phyloP scores from a whole-genome alignment of 1,140 invertebrate genomes.

The Branchinecta lynchi region DNA sequence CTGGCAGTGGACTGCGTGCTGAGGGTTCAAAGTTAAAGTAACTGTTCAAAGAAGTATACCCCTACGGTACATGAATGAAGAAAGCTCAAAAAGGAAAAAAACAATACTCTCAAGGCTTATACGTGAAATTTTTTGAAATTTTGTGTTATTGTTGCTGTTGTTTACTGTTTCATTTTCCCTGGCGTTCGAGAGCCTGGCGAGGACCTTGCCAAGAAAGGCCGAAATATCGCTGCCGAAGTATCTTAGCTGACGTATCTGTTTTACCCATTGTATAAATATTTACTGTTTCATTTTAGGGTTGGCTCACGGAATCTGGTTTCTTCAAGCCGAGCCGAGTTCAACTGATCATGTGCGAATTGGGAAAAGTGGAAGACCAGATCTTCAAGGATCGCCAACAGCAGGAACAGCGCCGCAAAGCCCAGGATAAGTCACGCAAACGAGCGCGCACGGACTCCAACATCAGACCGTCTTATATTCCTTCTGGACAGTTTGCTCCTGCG shows the following conservation, averaged over 20 bases:
- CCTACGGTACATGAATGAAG: too few species aligned
- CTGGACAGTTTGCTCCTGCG: conserved; percentile 56
- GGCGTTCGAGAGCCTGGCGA: too few species aligned
- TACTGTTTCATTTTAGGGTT: conserved; percentile 49
- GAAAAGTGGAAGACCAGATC: conserved; percentile 91
- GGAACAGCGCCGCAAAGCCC: conserved; percentile 58
- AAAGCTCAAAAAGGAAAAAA: too few species aligned
- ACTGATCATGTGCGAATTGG: conserved; percentile 82
- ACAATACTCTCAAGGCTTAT: conserved; percentile 21
- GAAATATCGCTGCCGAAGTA: too few species aligned
- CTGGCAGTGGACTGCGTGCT: too few species aligned
- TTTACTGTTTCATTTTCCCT: conserved; percentile 27
- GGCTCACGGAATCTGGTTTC: conserved; percentile 83
- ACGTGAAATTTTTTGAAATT: background rate
- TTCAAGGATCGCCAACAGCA: conserved; percentile 78
- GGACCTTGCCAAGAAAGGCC: too few species aligned
- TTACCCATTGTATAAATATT: too few species aligned
- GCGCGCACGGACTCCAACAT: conserved; percentile 33
- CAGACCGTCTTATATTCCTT: conserved; percentile 48
- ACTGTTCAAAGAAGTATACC: too few species aligned
- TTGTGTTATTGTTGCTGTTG: background rate
- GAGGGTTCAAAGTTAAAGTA: too few species aligned
- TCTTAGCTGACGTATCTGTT: too few species aligned
- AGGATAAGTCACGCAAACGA: conserved; percentile 36
- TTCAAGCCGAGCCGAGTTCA: conserved; percentile 85